phyloP scores from a whole-genome alignment of 2,888 invertebrate species.

The Anoplius nigerrimus region DNA sequence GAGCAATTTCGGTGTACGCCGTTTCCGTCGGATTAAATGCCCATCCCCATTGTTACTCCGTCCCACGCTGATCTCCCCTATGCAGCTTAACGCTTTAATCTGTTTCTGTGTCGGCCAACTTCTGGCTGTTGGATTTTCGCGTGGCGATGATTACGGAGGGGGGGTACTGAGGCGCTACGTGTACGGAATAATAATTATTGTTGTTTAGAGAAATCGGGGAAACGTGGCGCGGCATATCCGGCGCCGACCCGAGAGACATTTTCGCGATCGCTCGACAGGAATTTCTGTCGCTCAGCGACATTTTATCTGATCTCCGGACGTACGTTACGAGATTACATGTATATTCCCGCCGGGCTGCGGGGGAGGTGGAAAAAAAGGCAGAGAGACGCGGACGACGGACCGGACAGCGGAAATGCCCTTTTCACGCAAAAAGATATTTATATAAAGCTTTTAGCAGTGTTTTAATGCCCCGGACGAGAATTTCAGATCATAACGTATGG shows the following conservation, averaged over 20 bases:
- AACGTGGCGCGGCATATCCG: conserved; percentile 45
- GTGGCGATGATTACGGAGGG: conserved; percentile 48
- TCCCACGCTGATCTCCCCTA: conserved; percentile 39
- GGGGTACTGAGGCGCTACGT: conserved; percentile 46
- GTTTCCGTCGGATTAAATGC: conserved; percentile 54
- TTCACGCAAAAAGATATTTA: no score
- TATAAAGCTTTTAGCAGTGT: no score
- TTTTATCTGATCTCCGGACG: no score
- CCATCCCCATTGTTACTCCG: conserved; percentile 43
- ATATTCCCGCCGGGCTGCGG: not conserved
- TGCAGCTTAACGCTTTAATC: conserved; percentile 62
- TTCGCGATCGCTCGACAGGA: no score
- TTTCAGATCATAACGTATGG: no score
- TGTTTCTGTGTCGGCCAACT: conserved; percentile 52
- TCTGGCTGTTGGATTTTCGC: conserved; percentile 54
- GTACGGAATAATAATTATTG: conserved; percentile 65
- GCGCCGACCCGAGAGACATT: not conserved
- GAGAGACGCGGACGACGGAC: no score
- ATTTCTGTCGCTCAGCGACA: no score
- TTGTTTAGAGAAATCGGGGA: conserved; percentile 56
- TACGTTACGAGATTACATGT: not conserved
- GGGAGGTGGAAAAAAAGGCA: not conserved
- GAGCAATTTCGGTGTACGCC: conserved; percentile 58
- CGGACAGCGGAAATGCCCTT: no score
- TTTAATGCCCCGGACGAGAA: no score